A percentile compares a stretch with the other conserved stretches of the same genome.
Conservation (phyloP, 1,140 invertebrate genomes). For the Andrena cerasifolii region DNA sequence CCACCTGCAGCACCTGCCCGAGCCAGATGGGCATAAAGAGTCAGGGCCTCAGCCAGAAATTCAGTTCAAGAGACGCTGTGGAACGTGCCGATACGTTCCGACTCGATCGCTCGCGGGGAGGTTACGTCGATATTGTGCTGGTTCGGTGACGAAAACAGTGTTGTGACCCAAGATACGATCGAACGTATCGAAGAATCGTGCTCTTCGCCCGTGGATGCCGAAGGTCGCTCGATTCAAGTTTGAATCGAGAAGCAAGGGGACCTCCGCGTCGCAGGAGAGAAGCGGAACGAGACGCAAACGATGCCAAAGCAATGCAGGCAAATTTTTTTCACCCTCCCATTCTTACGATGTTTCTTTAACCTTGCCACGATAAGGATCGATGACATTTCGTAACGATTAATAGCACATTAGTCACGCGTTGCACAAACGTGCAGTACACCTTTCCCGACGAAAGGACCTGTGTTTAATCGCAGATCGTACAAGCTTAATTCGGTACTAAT, state of each 20-base stretch:
- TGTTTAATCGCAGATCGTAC: not conserved
- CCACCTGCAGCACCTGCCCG: slow-evolving; percentile 62
- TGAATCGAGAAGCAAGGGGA: slow-evolving; percentile 26
- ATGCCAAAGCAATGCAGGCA: slow-evolving; percentile 67
- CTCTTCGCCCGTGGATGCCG: slow-evolving; percentile 5
- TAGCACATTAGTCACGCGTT: not conserved
- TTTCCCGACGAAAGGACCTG: not conserved
- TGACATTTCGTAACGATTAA: not conserved
- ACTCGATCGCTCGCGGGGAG: slow-evolving; percentile 19
- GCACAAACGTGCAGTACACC: not conserved
- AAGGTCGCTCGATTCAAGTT: slow-evolving; percentile 31
- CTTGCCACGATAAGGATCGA: not conserved
- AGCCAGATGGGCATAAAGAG: slow-evolving; percentile 67
- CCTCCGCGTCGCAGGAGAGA: slow-evolving; percentile 41
- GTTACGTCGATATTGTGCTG: slow-evolving; percentile 19
- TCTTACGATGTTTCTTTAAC: not conserved
- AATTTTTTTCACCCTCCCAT: slow-evolving; percentile 27
- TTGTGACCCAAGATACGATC: slow-evolving; percentile 5
- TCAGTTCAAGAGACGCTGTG: slow-evolving; percentile 58
- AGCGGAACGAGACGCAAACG: slow-evolving; percentile 61
- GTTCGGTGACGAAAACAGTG: slow-evolving; percentile 29
- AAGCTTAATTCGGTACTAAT: not conserved
- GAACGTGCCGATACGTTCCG: slow-evolving; percentile 33
- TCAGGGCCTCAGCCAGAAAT: slow-evolving; percentile 52
- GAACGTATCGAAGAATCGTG: not conserved